Evolutionary conservation across 2,888 invertebrate species (phyloP).

Genomic region (Imbricaverruca yamaguchii): DNA sequence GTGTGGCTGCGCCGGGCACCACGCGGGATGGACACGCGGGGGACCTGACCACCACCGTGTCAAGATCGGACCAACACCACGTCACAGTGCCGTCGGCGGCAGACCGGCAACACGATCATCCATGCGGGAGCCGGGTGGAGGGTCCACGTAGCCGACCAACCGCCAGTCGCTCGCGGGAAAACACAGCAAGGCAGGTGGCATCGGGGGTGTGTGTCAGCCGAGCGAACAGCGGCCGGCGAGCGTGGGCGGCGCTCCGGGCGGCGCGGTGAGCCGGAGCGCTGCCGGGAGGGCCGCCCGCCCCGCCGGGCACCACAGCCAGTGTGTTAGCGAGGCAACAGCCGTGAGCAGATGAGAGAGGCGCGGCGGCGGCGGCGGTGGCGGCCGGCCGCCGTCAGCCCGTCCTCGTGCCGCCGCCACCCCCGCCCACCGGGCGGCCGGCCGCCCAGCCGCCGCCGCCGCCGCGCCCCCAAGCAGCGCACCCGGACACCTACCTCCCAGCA

Average conservation of each 20-base stretch:
- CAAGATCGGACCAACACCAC: too few relatives aligned
- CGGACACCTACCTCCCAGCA: constrained; percentile 42
- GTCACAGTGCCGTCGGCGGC: too few relatives aligned
- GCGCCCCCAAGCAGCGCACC: neutral
- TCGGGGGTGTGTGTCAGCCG: too few relatives aligned
- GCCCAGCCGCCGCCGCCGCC: neutral
- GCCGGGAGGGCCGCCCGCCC: neutral
- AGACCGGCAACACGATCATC: too few relatives aligned
- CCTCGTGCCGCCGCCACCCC: constrained; percentile 24
- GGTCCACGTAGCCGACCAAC: too few relatives aligned
- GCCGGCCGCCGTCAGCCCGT: constrained; percentile 28
- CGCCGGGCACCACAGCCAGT: neutral
- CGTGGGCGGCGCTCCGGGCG: neutral
- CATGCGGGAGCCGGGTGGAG: too few relatives aligned
- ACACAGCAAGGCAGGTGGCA: too few relatives aligned
- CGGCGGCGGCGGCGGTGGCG: constrained; percentile 27
- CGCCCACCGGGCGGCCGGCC: neutral
- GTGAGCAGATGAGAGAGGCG: constrained; percentile 6
- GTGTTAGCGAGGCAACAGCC: constrained; percentile 21
- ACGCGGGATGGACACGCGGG: too few relatives aligned
- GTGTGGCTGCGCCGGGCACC: too few relatives aligned
- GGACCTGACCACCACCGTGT: too few relatives aligned
- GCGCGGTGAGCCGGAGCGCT: neutral
- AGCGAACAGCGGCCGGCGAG: neutral
- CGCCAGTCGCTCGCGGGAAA: too few relatives aligned